These are phyloP conservation scores for Fistularia commersonii DNA, from an alignment of 2,797 vertebrate genomes.

Conservation along the genomic window DNA sequence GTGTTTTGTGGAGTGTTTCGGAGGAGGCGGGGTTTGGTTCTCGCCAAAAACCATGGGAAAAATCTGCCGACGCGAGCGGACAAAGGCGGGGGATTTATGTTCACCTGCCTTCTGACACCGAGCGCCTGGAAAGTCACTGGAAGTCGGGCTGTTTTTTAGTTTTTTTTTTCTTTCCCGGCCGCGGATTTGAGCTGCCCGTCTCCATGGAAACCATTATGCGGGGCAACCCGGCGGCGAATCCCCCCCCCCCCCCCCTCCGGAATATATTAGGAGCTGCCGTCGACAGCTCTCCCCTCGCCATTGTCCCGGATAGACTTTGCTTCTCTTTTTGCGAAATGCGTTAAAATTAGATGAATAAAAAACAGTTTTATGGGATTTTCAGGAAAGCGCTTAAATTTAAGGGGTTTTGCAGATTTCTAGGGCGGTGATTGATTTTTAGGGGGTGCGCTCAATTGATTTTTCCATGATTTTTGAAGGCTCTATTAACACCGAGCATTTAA, in stretches of 20 bases:
- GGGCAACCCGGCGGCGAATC: conserved; percentile 59
- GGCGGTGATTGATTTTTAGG: too few species aligned
- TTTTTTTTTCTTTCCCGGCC: conserved; percentile 63
- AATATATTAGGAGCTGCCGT: conserved; percentile 64
- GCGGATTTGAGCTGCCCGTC: conserved; percentile 48
- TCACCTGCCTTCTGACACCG: conserved; percentile 50
- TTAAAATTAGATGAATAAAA: too few species aligned
- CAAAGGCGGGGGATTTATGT: conserved; percentile 43
- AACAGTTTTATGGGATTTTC: too few species aligned
- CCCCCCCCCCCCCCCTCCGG: too few species aligned
- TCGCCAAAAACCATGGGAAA: conserved; percentile 47
- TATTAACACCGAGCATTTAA: too few species aligned
- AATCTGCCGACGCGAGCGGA: conserved; percentile 28
- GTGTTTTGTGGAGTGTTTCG: too few species aligned
- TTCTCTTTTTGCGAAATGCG: too few species aligned
- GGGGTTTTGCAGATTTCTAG: too few species aligned
- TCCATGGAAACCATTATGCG: conserved; percentile 74
- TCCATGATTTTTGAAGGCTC: too few species aligned
- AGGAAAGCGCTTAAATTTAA: too few species aligned
- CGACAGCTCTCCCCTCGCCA: conserved; percentile 48
- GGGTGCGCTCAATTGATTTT: too few species aligned
- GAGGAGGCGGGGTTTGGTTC: conserved; percentile 10
- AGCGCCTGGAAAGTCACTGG: conserved; percentile 44
- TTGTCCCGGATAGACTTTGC: conserved; percentile 48
- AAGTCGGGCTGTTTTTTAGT: conserved; percentile 64